Conservation (phyloP, 2,888 invertebrate genomes). For the Melipona beecheii region DNA sequence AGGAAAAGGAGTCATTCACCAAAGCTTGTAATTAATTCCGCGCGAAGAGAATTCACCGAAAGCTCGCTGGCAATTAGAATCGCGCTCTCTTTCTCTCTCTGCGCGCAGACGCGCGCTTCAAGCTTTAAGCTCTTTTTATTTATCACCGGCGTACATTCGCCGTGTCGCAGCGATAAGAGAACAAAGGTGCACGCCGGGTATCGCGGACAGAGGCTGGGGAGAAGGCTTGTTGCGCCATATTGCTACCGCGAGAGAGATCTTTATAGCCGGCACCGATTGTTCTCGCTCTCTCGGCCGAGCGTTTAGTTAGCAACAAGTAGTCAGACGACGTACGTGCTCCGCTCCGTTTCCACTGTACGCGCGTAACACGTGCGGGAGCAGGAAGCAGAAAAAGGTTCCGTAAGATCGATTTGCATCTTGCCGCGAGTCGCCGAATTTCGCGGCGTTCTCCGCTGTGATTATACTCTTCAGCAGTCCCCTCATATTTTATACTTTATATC, state of each 20-base stretch:
- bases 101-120: no score
- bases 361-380: neutral
- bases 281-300: slow-evolving; percentile 45
- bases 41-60: slow-evolving; percentile 2
- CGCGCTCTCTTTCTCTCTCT: no score
- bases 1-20: neutral
- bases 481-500: slow-evolving; percentile 15
- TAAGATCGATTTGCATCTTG: slow-evolving; percentile 26
- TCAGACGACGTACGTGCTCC: slow-evolving; percentile 26
- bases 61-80: slow-evolving; percentile 9
- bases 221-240: slow-evolving; percentile 52
- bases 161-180: slow-evolving; percentile 52
- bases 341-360: slow-evolving; percentile 25
- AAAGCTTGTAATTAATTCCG: slow-evolving; percentile 29
- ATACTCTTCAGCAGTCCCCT: neutral
- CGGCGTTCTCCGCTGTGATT: neutral
- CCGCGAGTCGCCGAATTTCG: neutral
- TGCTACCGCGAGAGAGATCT: slow-evolving; percentile 58
- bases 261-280: slow-evolving; percentile 59
- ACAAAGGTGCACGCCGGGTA: slow-evolving; percentile 53
- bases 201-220: slow-evolving; percentile 27
- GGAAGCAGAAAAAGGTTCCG: neutral
- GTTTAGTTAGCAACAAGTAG: slow-evolving; percentile 70
- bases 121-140: slow-evolving; percentile 42
- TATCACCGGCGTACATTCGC: slow-evolving; percentile 40